Evolutionary conservation across 1,140 invertebrate genomes (phyloP).

Genomic region (Zelostemma sp.): DNA sequence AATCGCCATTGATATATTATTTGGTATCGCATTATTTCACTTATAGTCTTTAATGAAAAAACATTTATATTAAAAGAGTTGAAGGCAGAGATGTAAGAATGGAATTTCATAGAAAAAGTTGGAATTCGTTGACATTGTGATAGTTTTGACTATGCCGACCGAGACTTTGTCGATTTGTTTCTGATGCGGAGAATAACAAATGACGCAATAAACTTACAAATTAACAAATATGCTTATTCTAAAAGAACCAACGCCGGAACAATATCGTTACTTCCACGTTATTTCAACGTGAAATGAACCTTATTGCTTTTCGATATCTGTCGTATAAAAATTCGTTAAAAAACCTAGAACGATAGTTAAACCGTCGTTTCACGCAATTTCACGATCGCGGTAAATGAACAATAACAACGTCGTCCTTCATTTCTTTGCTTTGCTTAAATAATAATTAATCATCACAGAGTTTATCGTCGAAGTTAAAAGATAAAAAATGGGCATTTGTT

Average conservation of each 20-base stretch:
- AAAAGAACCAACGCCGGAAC: too few species aligned
- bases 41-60: constrained; percentile 1
- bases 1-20: background rate
- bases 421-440: background rate
- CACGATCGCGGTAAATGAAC: background rate
- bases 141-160: background rate
- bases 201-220: background rate
- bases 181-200: too few species aligned
- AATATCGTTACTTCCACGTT: too few species aligned
- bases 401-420: background rate
- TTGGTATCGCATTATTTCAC: background rate
- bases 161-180: background rate
- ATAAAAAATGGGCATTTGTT: background rate
- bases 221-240: too few species aligned
- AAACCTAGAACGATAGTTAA: too few species aligned
- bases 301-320: too few species aligned
- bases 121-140: background rate
- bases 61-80: constrained; percentile 2
- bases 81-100: background rate
- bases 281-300: too few species aligned
- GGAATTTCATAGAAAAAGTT: constrained; percentile 5
- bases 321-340: too few species aligned
- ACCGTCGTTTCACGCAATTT: too few species aligned
- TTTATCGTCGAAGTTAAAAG: background rate
- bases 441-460: background rate